Base-by-base conservation (phyloP, 2,888 invertebrate species). In the Hirtodrosophila confusa region DNA sequence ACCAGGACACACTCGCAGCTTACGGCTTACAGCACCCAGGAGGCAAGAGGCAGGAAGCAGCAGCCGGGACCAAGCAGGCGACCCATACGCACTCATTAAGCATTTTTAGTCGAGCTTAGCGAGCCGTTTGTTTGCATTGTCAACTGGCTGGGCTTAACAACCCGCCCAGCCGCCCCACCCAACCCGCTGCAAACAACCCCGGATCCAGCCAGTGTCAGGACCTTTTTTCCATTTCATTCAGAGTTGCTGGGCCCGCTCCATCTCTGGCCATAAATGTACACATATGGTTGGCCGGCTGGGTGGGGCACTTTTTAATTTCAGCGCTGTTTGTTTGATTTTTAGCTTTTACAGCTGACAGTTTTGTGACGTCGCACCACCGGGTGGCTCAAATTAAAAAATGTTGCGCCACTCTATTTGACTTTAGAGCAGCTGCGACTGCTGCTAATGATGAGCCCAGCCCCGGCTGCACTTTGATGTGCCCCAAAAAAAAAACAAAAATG, bases 51-150 rank as follows among this genome's bases (percentile, higher is more conserved):
- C 27, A 17, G 17, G 17, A 17, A 17, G 27, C 27, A 43, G 37
- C 4, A 41, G 37, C 39, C 7, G 2, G 31, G 9, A 7, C 31
- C 31, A 7, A 8, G 31, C 31, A 31, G 31, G 63, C 48, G 65
- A 74, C 72, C 75, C 80, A 66, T 68, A 72, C 75, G 78, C 69
- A 80, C 73, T 87, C 85, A 86, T 78, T 78, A 84, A 84, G 69
- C 78, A 84, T 85, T 86, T 82, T 80, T 85, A 86, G 87, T 75
- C 75, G 78, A 72, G 87, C 87, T 82, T 84, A 86, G 87, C 80
- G 69, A 78, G 85, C 78, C 82, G 82, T 85, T 85, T 82, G 87
- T 82, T 87, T 82, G 82, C 85, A 69, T 62, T 87, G 74, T 72
- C 56, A 74, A 71, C 74, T 69, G 68, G 24, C 69, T 62, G 37